Conservation (phyloP, 2,797 vertebrate species). For the Esox masquinongy region DNA sequence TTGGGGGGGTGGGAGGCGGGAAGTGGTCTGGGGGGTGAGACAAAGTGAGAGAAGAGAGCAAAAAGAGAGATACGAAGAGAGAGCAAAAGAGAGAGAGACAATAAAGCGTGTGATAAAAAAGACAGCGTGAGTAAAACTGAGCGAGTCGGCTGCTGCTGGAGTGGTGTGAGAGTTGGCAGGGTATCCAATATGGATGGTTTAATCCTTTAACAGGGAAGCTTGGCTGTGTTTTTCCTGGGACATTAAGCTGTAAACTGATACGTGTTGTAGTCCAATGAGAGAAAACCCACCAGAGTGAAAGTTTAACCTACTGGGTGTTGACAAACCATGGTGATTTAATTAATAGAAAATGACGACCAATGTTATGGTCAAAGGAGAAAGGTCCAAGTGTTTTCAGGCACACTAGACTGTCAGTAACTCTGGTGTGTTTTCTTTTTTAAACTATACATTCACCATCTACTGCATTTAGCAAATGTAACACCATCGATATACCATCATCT, state of each 20-base stretch:
- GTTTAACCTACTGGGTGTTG: not conserved
- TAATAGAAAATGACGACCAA: not conserved
- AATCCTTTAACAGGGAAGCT: not conserved
- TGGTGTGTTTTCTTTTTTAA: no score
- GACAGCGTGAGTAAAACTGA: not conserved
- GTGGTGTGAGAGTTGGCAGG: not conserved
- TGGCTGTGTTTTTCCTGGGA: not conserved
- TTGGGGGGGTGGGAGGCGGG: not conserved
- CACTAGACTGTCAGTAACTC: no score
- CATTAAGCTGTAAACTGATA: not conserved
- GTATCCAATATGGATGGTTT: not conserved
- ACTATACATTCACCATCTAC: no score
- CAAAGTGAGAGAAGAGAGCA: not conserved
- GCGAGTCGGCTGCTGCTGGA: not conserved
- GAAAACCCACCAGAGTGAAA: not conserved
- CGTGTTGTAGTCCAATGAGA: not conserved
- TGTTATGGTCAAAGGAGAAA: not conserved
- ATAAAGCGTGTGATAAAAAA: not conserved
- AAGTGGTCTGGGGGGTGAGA: not conserved
- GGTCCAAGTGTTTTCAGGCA: no score
- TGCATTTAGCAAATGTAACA: no score
- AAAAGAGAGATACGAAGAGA: not conserved
- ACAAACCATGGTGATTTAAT: not conserved
- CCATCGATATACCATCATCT: no score
- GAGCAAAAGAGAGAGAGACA: not conserved